phyloP scores from a whole-genome alignment of 2,113 vertebrate species.

The Vulpes ferrilata region DNA sequence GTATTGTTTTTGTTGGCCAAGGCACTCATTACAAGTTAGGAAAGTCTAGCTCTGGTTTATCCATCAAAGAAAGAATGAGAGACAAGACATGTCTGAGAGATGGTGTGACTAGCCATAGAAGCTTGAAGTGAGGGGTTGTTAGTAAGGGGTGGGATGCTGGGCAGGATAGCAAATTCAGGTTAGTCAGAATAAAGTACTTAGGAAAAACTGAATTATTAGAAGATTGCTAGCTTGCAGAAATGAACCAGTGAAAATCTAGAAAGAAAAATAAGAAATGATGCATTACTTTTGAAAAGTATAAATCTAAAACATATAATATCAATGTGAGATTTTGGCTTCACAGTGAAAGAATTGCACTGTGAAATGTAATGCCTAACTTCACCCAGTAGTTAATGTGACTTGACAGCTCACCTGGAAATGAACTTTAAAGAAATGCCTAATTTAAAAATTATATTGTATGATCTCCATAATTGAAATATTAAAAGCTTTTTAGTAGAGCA shows the following conservation, averaged over 20 bases:
- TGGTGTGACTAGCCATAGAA: background rate
- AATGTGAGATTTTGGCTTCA: constrained; percentile 52
- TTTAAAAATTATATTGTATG: constrained; percentile 45
- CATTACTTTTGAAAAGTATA: constrained; percentile 47
- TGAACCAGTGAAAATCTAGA: constrained; percentile 7
- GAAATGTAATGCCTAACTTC: constrained; percentile 59
- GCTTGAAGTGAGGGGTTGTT: background rate
- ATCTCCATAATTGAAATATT: constrained; percentile 46
- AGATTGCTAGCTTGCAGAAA: constrained; percentile 20
- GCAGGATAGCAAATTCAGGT: background rate
- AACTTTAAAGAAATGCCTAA: constrained; percentile 61
- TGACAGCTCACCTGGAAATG: constrained; percentile 68
- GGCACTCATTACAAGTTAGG: background rate
- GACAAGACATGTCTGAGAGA: background rate
- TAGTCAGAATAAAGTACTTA: constrained; percentile 32
- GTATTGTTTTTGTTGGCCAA: background rate
- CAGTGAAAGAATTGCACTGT: constrained; percentile 9
- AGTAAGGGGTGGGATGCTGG: background rate
- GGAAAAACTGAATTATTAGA: constrained; percentile 57
- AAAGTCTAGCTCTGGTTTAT: background rate
- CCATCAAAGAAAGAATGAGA: background rate
- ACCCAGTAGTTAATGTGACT: constrained; percentile 60
- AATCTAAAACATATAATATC: constrained; percentile 38
- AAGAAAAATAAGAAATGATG: constrained; percentile 44
- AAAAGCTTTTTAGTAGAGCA: constrained; percentile 15